These are phyloP conservation scores for Sebastes paucispinis DNA, from an alignment of 2,797 vertebrate genomes.

Conservation along the genomic window DNA sequence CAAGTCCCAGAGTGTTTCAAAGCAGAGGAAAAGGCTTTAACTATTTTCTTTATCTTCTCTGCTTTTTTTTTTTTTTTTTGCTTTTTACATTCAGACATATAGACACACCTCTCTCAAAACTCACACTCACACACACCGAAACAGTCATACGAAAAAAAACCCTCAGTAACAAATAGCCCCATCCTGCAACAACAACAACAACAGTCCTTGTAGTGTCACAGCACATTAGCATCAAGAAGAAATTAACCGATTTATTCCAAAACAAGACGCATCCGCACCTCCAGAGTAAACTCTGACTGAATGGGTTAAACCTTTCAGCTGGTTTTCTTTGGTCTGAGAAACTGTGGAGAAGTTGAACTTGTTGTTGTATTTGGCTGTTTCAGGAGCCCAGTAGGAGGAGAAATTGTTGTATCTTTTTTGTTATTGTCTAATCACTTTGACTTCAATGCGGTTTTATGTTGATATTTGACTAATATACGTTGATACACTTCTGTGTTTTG, in stretches of 20 bases:
- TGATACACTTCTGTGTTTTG: neutral
- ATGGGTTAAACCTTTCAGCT: neutral
- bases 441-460: neutral
- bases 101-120: neutral
- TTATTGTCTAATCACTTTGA: neutral
- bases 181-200: neutral
- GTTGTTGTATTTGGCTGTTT: neutral
- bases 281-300: neutral
- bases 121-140: neutral
- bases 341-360: neutral
- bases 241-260: neutral
- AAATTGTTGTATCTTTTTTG: neutral
- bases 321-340: conserved; percentile 28
- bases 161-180: neutral
- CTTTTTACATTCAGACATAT: conserved; percentile 31
- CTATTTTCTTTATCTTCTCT: neutral
- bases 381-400: neutral
- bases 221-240: neutral
- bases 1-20: conserved; percentile 44
- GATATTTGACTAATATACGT: neutral
- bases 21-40: conserved; percentile 26
- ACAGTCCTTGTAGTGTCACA: neutral
- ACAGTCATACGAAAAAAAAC: neutral
- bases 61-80: conserved; percentile 1
- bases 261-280: conserved; percentile 3